Conservation (phyloP, 2,113 vertebrate species). For the Cariama cristata region DNA sequence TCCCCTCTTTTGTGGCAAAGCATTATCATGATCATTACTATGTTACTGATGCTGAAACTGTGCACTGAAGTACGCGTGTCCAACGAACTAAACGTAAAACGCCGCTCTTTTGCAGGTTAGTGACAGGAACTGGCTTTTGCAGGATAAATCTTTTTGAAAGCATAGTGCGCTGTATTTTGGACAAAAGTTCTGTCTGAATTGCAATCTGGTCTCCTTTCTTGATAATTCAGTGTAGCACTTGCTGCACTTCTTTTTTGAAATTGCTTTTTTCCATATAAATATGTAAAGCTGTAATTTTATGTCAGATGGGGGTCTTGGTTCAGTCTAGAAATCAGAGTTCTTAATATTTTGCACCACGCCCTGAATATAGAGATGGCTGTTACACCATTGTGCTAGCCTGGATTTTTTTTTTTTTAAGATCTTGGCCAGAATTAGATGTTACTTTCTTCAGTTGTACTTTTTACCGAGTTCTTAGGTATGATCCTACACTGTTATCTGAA, state of each 20-base stretch:
- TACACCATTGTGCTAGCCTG: background rate
- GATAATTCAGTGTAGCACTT: background rate
- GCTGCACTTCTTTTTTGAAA: background rate
- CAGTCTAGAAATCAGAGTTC: background rate
- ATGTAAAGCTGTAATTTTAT: background rate
- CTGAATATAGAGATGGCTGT: background rate
- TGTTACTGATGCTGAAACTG: constrained; percentile 93
- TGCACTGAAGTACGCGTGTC: constrained; percentile 90
- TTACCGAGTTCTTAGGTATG: background rate
- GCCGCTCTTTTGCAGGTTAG: constrained; percentile 92
- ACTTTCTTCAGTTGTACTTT: background rate
- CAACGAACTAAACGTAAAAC: constrained; percentile 85
- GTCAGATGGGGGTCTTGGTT: background rate
- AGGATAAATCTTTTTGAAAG: background rate
- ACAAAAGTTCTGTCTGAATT: background rate
- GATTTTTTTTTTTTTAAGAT: background rate
- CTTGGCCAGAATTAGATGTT: background rate
- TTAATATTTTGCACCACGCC: background rate
- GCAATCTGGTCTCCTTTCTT: background rate
- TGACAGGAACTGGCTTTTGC: background rate
- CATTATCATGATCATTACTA: constrained; percentile 93
- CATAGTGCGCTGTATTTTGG: background rate
- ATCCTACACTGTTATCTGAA: background rate
- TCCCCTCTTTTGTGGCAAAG: constrained; percentile 93
- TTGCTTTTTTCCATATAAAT: background rate